Evolutionary conservation across 2,888 invertebrate genomes (phyloP).

Genomic region (Ptychoptera albimana): DNA sequence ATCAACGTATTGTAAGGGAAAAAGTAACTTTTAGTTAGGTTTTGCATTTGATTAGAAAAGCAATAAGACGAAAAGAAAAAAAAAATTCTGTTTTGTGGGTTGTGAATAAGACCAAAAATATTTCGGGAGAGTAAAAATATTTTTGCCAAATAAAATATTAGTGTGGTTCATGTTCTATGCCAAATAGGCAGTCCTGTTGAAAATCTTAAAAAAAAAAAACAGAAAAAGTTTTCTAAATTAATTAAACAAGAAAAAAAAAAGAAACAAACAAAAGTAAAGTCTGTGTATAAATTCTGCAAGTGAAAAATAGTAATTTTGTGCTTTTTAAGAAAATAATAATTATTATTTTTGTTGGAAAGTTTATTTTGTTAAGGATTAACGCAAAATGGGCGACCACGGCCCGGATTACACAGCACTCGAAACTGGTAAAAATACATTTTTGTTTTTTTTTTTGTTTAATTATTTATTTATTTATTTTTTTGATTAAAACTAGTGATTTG

Average conservation of each 20-base stretch:
- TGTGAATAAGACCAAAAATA: no score
- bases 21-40: no score
- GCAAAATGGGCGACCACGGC: slow-evolving; percentile 26
- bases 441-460: background rate
- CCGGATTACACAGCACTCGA: slow-evolving; percentile 24
- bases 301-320: background rate
- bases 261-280: background rate
- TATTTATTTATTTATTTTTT: no score
- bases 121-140: background rate
- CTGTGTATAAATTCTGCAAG: background rate
- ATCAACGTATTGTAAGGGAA: no score
- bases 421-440: slow-evolving; percentile 21
- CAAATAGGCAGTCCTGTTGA: no score
- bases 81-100: no score
- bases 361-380: slow-evolving; percentile 14
- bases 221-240: background rate
- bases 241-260: background rate
- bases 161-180: background rate
- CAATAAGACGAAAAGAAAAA: no score
- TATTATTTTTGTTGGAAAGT: slow-evolving; percentile 2
- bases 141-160: no score
- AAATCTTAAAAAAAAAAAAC: no score
- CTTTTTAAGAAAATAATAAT: background rate
- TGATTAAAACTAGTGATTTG: no score
- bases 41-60: no score